Percentiles rank a stretch among this genome's conserved stretches.
Conservation (phyloP, 2,113 vertebrate species). For the Turnix velox region DNA sequence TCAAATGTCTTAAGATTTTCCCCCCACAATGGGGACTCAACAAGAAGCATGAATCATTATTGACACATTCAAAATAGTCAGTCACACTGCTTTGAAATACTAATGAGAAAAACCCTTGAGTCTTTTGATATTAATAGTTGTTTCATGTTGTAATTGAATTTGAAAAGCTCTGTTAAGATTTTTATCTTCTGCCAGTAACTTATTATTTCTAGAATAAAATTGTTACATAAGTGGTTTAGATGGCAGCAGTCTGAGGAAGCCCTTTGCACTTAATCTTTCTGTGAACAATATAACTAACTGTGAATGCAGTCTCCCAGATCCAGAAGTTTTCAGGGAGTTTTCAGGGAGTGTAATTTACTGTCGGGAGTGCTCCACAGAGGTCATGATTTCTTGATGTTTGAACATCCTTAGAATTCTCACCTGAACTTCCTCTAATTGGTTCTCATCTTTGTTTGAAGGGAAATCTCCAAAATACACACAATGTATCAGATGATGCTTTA, state of each 20-base stretch:
- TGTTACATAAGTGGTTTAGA: background rate
- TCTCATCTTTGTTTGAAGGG: background rate
- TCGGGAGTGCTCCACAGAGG: background rate
- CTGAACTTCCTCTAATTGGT: background rate
- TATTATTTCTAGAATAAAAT: constrained; percentile 13
- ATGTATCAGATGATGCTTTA: background rate
- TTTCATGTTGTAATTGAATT: constrained; percentile 55
- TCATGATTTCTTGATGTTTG: background rate
- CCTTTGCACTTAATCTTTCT: background rate
- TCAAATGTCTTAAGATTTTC: background rate
- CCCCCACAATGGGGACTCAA: background rate
- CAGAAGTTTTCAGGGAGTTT: background rate
- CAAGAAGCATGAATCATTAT: constrained; percentile 7
- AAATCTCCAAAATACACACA: background rate
- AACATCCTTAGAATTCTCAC: background rate
- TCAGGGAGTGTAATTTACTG: background rate
- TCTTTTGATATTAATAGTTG: constrained; percentile 12
- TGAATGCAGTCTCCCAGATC: background rate
- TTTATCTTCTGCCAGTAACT: constrained; percentile 26
- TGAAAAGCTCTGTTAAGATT: constrained; percentile 53
- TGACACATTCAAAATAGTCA: constrained; percentile 40
- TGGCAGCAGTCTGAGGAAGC: background rate
- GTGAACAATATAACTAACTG: background rate
- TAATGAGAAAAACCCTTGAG: constrained; percentile 22
- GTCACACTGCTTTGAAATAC: constrained; percentile 12